Base-by-base conservation (phyloP, 2,888 invertebrate genomes). In the Lepidonotus clava region DNA sequence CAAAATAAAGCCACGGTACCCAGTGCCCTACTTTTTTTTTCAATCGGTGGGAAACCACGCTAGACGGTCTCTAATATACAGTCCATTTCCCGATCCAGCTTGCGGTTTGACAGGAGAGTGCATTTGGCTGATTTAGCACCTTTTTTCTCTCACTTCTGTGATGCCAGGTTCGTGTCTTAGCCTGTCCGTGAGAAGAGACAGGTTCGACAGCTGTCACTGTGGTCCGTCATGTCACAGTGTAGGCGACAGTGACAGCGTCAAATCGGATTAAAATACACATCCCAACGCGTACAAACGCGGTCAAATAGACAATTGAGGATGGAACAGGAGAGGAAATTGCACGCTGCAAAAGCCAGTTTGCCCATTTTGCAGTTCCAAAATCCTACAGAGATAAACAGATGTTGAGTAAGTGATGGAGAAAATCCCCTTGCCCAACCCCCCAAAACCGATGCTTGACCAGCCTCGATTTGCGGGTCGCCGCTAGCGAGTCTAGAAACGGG, bases 401-500 rank as follows among this genome's bases (percentile, higher is more conserved):
- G 71, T 71, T n/a, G 71, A 71, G 38, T 24, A 71, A 71, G 71
- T 71, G 71, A 71, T 71, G 71, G 71, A 71, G 71, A 38, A 71
- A 71, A 71, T 71, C 71, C 71, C 71, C 18, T 38, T 71, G 71
- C 71, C 71, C 71, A 71, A 71, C 71, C 71, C 61, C 71, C 71
- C 71, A 71, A n/a, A 71, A 14, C 71, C 38, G 71, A 71, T n/a
- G 71, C 71, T 71, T 71, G 71, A 34, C 71, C 71, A 24, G 34
- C 71, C 71, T 34, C 71, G 71, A 71, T 71, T 71, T 34, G 71
- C 71, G 8, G 36, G 71, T 71, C 14, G 28, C 71, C 71, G 71
- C 71, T 21, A 4, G 34, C 36, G 71, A 71, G 71, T 34, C 21
- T 14, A 71, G 71, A 71, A 71, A 71, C 38, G 11, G 36, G 11